A percentile compares a stretch with the other conserved stretches of the same genome.
These are phyloP conservation scores for Netelia fuscicornis DNA, from an alignment of 2,888 invertebrate genomes.

Conservation along the genomic window DNA sequence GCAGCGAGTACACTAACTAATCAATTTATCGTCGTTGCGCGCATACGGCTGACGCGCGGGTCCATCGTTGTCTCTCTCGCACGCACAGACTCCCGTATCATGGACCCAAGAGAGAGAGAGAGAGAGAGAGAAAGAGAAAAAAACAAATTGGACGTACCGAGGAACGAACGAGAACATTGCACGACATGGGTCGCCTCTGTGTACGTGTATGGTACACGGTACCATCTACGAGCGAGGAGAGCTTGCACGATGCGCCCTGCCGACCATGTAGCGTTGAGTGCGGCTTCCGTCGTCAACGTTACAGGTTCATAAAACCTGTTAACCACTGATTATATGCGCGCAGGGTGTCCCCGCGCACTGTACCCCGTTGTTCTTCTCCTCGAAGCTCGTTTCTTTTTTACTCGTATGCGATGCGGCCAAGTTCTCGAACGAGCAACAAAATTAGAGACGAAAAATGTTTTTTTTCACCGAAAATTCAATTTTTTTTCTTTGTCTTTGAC, in stretches of 20 bases:
- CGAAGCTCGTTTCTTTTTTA: slow-evolving; percentile 29
- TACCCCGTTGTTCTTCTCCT: slow-evolving; percentile 62
- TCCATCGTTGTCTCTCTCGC: slow-evolving; percentile 26
- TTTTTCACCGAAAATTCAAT: not conserved
- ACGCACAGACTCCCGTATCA: slow-evolving; percentile 24
- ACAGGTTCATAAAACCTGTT: slow-evolving; percentile 84
- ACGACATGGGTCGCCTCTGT: slow-evolving; percentile 61
- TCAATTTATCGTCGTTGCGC: slow-evolving; percentile 83
- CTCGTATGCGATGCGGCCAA: slow-evolving; percentile 25
- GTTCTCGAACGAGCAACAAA: not conserved
- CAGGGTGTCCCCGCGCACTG: slow-evolving; percentile 75
- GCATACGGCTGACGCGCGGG: slow-evolving; percentile 61
- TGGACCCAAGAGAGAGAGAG: slow-evolving; percentile 44
- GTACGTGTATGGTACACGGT: slow-evolving; percentile 66
- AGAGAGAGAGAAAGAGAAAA: slow-evolving; percentile 66
- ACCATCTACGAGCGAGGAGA: slow-evolving; percentile 51
- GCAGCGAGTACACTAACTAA: slow-evolving; percentile 78
- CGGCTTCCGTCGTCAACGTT: slow-evolving; percentile 83
- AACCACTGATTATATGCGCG: slow-evolving; percentile 79
- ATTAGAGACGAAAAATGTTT: not conserved
- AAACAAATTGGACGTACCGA: slow-evolving; percentile 66
- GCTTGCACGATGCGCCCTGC: slow-evolving; percentile 61
- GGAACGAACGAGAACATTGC: slow-evolving; percentile 76
- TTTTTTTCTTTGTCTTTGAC: not conserved
- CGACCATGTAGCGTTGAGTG: slow-evolving; percentile 80